Evolutionary conservation across 2,888 invertebrate species (phyloP), one percentile per base, ranked within the genome.

Genomic region (Eupithecia subfuscata): DNA sequence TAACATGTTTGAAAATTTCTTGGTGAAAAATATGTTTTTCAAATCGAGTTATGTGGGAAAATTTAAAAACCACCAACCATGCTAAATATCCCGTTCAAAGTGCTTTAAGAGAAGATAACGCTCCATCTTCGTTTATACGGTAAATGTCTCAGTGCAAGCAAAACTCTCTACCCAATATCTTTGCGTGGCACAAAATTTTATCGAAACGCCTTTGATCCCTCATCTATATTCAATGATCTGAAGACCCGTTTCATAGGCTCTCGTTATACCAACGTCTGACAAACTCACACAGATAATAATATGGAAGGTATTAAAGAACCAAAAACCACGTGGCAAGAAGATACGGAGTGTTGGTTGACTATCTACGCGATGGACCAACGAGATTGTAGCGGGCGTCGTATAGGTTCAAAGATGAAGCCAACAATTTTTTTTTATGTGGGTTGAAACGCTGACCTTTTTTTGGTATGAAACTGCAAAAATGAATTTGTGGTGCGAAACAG

Each of bases 191-290:
- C 88, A 91, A 91, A 77, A 90, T 92, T 92, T 92, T 92, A 91
- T 91, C 89, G 90, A 87, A 84, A 90, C 91, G 92, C 86, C 91
- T 92, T 93, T 93, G 93, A 93, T 92, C 93, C 92, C 91, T 92
- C 92, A 92, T 94, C 91, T 93, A 91, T 93, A 94, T 93, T 94
- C 93, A 94, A 93, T 93, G 93, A 93, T 92, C 91, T 90, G 88
- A 63, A 89, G 87, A 89, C 90, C 88, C 88, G 92, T 92, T 91
- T 86, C 87, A 90, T 90, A 93, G 92, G 93, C 91, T 91, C 92
- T 93, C 92, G 91, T 93, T 93, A 92, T 91, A 90, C 89, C 85
- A 87, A 63, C 30, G 12, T 52, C 48, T 52, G 48, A 52, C 8
- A 22, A 63, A 64, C 64, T 34, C 64, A 64, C 64, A 64, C 6